Evolutionary conservation across 2,888 invertebrate species (phyloP).

Genomic region (Linyphia triangularis): DNA sequence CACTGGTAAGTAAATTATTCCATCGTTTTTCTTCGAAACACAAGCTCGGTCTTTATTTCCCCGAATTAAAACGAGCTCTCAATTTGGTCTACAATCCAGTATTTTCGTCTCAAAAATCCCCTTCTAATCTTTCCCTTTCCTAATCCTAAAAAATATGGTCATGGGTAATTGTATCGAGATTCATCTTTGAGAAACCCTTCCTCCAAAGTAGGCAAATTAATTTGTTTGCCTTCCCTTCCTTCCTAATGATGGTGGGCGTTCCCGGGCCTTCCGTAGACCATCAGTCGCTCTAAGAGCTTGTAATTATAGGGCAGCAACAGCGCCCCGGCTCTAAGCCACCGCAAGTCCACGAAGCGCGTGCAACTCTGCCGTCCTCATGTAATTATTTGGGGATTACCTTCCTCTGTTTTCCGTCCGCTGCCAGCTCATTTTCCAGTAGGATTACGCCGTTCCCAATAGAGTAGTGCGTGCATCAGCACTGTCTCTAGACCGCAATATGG

Average conservation of each 20-base stretch:
- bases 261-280: constrained; percentile 64
- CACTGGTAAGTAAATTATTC: too few relatives aligned
- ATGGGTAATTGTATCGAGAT: constrained; percentile 25
- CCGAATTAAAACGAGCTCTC: not conserved
- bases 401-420: constrained; percentile 72
- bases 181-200: not conserved
- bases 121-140: not conserved
- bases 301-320: constrained; percentile 69
- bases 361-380: constrained; percentile 73
- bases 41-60: too few relatives aligned
- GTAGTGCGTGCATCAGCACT: constrained; percentile 72
- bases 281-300: constrained; percentile 74
- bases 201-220: constrained; percentile 73
- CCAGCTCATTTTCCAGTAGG: constrained; percentile 75
- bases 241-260: constrained; percentile 64
- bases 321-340: constrained; percentile 74
- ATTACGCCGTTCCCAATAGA: constrained; percentile 74
- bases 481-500: constrained; percentile 44
- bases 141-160: constrained; percentile 5
- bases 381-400: constrained; percentile 75
- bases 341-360: constrained; percentile 74
- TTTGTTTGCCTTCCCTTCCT: constrained; percentile 72
- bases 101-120: not conserved
- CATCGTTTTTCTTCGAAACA: too few relatives aligned
- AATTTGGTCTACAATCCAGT: not conserved